These are phyloP conservation scores for Pristionchus pacificus DNA, from an alignment of 1,140 invertebrate species.

Conservation along the genomic window DNA sequence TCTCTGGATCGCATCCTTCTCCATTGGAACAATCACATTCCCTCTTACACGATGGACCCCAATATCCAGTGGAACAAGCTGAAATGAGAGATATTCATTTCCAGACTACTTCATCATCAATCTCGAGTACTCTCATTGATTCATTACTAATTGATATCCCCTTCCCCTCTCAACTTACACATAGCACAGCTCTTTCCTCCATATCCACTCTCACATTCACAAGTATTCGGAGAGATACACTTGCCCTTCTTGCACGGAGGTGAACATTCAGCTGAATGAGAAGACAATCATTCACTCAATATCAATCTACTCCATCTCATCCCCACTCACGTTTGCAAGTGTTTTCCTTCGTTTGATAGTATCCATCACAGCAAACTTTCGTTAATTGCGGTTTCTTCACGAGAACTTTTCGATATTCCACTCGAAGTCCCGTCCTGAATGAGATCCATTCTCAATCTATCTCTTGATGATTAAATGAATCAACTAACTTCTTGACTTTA, in stretches of 20 bases:
- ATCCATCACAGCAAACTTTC: slow-evolving; percentile 79
- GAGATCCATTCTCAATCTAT: no score
- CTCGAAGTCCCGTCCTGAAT: slow-evolving; percentile 51
- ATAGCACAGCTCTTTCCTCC: slow-evolving; percentile 73
- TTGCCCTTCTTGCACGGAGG: slow-evolving; percentile 76
- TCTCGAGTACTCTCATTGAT: slow-evolving; percentile 4
- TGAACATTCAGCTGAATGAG: slow-evolving; percentile 68
- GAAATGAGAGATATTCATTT: slow-evolving; percentile 18
- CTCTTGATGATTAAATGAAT: background rate
- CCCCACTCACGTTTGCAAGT: slow-evolving; percentile 31
- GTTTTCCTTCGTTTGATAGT: slow-evolving; percentile 64
- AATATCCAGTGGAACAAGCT: slow-evolving; percentile 72
- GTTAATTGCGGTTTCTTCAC: slow-evolving; percentile 72
- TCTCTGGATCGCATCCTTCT: slow-evolving; percentile 46
- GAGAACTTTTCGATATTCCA: slow-evolving; percentile 59
- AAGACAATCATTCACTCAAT: slow-evolving; percentile 9
- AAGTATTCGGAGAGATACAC: slow-evolving; percentile 77
- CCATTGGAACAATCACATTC: slow-evolving; percentile 66
- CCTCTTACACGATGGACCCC: slow-evolving; percentile 68
- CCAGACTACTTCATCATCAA: slow-evolving; percentile 6
- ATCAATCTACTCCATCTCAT: slow-evolving; percentile 5
- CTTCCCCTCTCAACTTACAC: slow-evolving; percentile 29
- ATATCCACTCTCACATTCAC: slow-evolving; percentile 79
- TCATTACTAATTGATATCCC: slow-evolving; percentile 8
- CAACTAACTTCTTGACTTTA: background rate